Evolutionary conservation across 2,797 vertebrate species (phyloP).

Genomic region (Salarias fasciatus): DNA sequence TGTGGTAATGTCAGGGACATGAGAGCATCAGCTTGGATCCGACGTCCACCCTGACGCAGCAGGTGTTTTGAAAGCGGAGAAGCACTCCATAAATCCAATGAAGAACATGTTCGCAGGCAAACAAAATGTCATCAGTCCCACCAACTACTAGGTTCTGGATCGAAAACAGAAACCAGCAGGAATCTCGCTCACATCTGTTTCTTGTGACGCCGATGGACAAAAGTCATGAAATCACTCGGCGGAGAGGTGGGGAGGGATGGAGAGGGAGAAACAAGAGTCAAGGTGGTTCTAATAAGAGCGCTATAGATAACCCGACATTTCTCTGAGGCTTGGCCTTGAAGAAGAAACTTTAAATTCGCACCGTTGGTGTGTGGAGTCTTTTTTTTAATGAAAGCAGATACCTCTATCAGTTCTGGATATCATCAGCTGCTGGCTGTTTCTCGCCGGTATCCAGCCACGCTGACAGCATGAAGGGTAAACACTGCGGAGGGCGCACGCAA

Average conservation of each 20-base stretch:
- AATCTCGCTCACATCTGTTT: slow-evolving; percentile 83
- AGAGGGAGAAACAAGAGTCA: slow-evolving; percentile 54
- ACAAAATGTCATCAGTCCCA: slow-evolving; percentile 80
- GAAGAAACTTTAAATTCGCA: slow-evolving; percentile 80
- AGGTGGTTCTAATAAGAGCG: slow-evolving; percentile 82
- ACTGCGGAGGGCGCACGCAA: slow-evolving; percentile 69
- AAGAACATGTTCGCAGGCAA: slow-evolving; percentile 81
- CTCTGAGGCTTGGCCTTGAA: slow-evolving; percentile 65
- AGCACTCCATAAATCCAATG: slow-evolving; percentile 76
- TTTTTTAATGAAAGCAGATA: slow-evolving; percentile 77
- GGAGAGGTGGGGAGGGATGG: slow-evolving; percentile 52
- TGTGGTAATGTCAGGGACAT: slow-evolving; percentile 14
- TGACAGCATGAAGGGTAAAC: slow-evolving; percentile 76
- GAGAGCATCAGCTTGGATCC: slow-evolving; percentile 56
- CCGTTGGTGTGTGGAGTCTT: slow-evolving; percentile 69
- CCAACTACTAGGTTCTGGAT: slow-evolving; percentile 71
- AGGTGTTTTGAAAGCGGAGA: slow-evolving; percentile 76
- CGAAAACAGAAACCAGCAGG: slow-evolving; percentile 75
- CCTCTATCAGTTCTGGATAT: slow-evolving; percentile 74
- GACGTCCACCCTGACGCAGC: slow-evolving; percentile 55
- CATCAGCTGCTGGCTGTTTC: slow-evolving; percentile 72
- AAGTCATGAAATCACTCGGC: slow-evolving; percentile 81
- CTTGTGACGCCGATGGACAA: slow-evolving; percentile 77
- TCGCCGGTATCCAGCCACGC: slow-evolving; percentile 64
- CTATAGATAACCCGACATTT: slow-evolving; percentile 82